A percentile compares a stretch with the other conserved stretches of the same genome.
Conservation (phyloP, 2,797 vertebrate genomes). For the Spatula versicolor region DNA sequence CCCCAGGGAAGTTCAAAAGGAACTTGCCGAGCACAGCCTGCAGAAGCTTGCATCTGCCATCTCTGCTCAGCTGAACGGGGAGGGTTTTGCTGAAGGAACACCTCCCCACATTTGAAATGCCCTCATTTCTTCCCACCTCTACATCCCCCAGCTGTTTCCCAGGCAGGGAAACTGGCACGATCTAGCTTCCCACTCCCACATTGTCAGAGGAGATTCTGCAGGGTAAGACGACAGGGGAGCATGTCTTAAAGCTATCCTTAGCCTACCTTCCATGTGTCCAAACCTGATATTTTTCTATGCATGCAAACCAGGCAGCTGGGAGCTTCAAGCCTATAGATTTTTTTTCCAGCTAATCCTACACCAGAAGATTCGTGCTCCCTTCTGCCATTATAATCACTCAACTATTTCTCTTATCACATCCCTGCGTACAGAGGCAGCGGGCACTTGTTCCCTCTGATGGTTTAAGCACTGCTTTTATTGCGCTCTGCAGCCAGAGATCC, state of each 20-base stretch:
- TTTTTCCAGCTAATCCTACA: background rate
- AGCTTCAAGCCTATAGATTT: background rate
- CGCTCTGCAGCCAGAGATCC: background rate
- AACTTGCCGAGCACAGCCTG: background rate
- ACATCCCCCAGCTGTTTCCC: background rate
- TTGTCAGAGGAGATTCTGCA: background rate
- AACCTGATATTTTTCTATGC: background rate
- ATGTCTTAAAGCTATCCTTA: background rate
- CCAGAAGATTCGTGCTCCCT: background rate
- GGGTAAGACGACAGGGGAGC: background rate
- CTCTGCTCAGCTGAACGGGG: background rate
- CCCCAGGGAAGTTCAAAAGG: background rate
- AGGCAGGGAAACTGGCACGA: background rate
- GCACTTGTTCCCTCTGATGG: background rate
- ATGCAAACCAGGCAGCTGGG: rapidly evolving
- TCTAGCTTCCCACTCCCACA: background rate
- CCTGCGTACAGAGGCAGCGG: background rate
- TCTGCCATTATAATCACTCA: background rate
- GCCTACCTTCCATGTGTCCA: background rate
- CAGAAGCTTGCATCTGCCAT: background rate
- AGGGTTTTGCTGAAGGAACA: background rate
- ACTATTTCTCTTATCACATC: background rate
- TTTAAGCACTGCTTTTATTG: background rate
- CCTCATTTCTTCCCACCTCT: background rate
- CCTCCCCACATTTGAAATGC: background rate